These are phyloP conservation scores for Formica selysi DNA, from an alignment of 1,140 invertebrate species.

Conservation along the genomic window DNA sequence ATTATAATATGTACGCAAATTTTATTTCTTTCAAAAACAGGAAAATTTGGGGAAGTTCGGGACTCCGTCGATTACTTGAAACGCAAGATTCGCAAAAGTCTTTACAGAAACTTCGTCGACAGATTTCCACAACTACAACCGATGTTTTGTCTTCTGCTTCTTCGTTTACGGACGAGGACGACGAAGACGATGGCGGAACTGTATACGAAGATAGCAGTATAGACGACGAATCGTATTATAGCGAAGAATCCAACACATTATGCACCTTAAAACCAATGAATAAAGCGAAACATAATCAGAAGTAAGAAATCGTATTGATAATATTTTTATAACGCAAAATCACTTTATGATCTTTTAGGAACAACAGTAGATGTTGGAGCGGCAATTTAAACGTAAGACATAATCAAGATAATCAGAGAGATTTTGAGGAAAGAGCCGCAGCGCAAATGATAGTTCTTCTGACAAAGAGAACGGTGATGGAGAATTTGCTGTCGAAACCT, in stretches of 20 bases:
- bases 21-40: slow-evolving; percentile 62
- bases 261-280: slow-evolving; percentile 65
- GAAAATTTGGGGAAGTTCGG: slow-evolving; percentile 83
- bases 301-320: slow-evolving; percentile 56
- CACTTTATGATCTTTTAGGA: slow-evolving; percentile 68
- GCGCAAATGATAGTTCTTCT: slow-evolving; percentile 90
- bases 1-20: neutral
- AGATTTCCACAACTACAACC: slow-evolving; percentile 76
- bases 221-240: slow-evolving; percentile 82
- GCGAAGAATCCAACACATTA: slow-evolving; percentile 80
- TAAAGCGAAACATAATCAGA: slow-evolving; percentile 69
- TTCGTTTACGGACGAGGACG: slow-evolving; percentile 78
- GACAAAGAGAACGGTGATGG: slow-evolving; percentile 84
- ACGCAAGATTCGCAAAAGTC: slow-evolving; percentile 72
- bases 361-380: slow-evolving; percentile 89
- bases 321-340: slow-evolving; percentile 29
- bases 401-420: slow-evolving; percentile 94
- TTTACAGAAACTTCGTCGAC: slow-evolving; percentile 73
- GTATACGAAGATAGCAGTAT: slow-evolving; percentile 78
- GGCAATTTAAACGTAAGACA: slow-evolving; percentile 91
- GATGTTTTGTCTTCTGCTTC: slow-evolving; percentile 77
- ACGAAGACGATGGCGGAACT: slow-evolving; percentile 79
- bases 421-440: slow-evolving; percentile 92
- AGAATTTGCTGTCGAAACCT: slow-evolving; percentile 75
- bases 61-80: slow-evolving; percentile 74